Evolutionary conservation across 2,888 invertebrate genomes (phyloP).

Genomic region (Boloria selene): DNA sequence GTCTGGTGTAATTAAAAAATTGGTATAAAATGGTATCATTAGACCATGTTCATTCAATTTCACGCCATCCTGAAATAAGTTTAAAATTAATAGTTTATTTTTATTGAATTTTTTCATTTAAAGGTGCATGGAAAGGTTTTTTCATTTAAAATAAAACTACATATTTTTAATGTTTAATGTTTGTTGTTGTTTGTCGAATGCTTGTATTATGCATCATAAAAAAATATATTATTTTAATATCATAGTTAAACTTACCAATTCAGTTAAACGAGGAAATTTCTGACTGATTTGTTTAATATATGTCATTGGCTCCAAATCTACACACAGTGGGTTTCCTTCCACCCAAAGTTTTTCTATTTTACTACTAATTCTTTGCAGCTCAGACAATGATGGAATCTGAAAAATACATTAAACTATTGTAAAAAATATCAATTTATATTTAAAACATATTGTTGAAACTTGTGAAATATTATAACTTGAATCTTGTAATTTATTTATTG

Average conservation of each 20-base stretch:
- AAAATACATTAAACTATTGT: too few species aligned
- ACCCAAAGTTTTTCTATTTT: slow-evolving; percentile 73
- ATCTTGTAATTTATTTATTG: background rate
- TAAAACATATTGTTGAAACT: too few species aligned
- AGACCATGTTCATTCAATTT: slow-evolving; percentile 58
- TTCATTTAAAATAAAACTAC: background rate
- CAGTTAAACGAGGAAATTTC: slow-evolving; percentile 67
- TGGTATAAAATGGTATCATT: slow-evolving; percentile 59
- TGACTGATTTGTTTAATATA: slow-evolving; percentile 63
- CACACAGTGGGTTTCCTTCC: slow-evolving; percentile 74
- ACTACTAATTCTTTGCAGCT: slow-evolving; percentile 65
- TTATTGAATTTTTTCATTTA: too few species aligned
- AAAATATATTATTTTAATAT: too few species aligned
- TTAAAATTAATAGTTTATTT: background rate
- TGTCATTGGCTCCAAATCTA: slow-evolving; percentile 52
- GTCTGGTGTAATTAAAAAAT: slow-evolving; percentile 54
- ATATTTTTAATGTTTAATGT: too few species aligned
- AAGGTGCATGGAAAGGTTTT: too few species aligned
- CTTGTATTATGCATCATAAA: too few species aligned
- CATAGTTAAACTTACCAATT: slow-evolving; percentile 55
- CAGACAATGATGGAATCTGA: slow-evolving; percentile 61
- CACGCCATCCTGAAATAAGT: slow-evolving; percentile 63
- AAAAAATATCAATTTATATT: too few species aligned
- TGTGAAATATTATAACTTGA: too few species aligned
- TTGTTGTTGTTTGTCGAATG: too few species aligned